These are phyloP conservation scores for Halichoeres trimaculatus DNA, from an alignment of 2,113 vertebrate species.

Conservation along the genomic window DNA sequence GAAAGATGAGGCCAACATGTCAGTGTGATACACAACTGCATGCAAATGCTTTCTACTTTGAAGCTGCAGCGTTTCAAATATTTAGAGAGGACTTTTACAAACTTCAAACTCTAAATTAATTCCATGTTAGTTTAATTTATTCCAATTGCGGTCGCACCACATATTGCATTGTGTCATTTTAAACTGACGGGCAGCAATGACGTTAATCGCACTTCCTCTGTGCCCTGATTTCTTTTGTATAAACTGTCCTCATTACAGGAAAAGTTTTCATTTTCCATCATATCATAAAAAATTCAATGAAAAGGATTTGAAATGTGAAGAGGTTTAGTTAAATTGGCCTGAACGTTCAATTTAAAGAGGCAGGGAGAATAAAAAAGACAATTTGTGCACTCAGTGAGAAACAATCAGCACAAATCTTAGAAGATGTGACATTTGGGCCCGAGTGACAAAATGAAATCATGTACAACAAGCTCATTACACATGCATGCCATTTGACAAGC, in stretches of 20 bases:
- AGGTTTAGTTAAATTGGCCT: slow-evolving; percentile 62
- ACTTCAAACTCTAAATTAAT: slow-evolving; percentile 37
- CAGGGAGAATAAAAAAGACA: slow-evolving; percentile 40
- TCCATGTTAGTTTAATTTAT: slow-evolving; percentile 43
- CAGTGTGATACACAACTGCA: slow-evolving; percentile 76
- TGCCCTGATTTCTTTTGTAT: slow-evolving; percentile 28
- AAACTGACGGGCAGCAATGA: slow-evolving; percentile 52
- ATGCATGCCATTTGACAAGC: slow-evolving; percentile 73
- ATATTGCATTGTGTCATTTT: slow-evolving; percentile 10
- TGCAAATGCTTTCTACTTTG: slow-evolving; percentile 63
- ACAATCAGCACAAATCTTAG: slow-evolving; percentile 61
- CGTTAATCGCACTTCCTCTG: slow-evolving; percentile 40
- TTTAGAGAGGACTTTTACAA: slow-evolving; percentile 29
- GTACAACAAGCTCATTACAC: slow-evolving; percentile 70
- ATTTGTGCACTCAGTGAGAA: slow-evolving; percentile 67
- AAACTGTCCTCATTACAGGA: slow-evolving; percentile 41
- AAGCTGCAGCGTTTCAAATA: slow-evolving; percentile 36
- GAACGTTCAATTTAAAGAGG: slow-evolving; percentile 38
- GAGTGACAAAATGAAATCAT: slow-evolving; percentile 71
- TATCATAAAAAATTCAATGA: slow-evolving; percentile 52
- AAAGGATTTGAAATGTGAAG: slow-evolving; percentile 57
- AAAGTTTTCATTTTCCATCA: slow-evolving; percentile 52
- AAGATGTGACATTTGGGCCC: slow-evolving; percentile 70
- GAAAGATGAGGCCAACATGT: slow-evolving; percentile 72
- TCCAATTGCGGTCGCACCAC: slow-evolving; percentile 28